These are phyloP conservation scores for Drosophila limbata DNA, from an alignment of 2,888 invertebrate genomes.

Conservation along the genomic window DNA sequence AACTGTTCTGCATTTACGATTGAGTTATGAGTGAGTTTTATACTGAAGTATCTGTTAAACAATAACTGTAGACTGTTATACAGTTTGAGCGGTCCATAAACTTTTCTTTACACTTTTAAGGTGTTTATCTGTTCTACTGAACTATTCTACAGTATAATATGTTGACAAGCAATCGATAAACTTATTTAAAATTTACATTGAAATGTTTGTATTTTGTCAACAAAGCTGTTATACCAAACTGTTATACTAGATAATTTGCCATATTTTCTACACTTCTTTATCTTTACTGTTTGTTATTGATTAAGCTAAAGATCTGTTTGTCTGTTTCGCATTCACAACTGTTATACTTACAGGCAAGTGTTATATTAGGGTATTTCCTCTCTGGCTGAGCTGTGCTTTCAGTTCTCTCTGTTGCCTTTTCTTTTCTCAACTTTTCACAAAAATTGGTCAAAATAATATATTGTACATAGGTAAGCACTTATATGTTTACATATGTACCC, in stretches of 20 bases:
- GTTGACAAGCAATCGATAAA: background rate
- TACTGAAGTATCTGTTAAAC: background rate
- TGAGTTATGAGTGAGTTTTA: too few species aligned
- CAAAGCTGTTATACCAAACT: background rate
- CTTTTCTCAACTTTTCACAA: background rate
- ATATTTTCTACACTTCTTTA: background rate
- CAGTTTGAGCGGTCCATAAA: background rate
- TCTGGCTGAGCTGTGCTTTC: background rate
- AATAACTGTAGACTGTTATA: background rate
- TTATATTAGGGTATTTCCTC: conserved; percentile 6
- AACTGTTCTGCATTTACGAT: too few species aligned
- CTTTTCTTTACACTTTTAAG: background rate
- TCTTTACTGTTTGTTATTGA: background rate
- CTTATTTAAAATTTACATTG: background rate
- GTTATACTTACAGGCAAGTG: background rate
- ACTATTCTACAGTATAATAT: background rate
- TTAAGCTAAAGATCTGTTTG: background rate
- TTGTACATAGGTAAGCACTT: background rate
- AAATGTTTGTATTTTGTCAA: background rate
- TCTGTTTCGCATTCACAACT: background rate
- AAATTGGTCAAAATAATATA: conserved; percentile 16
- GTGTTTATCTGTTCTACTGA: background rate
- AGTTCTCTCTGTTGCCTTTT: background rate
- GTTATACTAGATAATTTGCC: background rate
- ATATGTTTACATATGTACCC: conserved; percentile 3